Evolutionary conservation across 2,113 vertebrate species (phyloP).

Genomic region (Empidonax traillii): DNA sequence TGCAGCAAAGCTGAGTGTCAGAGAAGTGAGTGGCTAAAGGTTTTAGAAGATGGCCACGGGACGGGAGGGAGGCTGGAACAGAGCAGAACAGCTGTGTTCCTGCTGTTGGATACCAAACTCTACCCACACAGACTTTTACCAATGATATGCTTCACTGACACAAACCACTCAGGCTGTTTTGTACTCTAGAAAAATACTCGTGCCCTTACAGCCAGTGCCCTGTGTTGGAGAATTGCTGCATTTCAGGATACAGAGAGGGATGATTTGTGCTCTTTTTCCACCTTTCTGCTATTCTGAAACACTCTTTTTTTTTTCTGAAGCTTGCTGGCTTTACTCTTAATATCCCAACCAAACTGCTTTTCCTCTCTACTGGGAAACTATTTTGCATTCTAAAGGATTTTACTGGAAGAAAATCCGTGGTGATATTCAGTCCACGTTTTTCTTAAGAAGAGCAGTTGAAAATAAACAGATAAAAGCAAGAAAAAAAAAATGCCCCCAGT

Average conservation of each 20-base stretch:
- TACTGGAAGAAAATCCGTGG: background rate
- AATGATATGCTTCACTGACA: background rate
- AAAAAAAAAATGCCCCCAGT: background rate
- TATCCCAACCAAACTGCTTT: background rate
- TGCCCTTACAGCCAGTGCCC: background rate
- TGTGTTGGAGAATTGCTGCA: background rate
- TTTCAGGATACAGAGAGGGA: background rate
- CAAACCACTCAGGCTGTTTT: background rate
- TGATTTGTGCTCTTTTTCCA: background rate
- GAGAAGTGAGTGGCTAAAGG: conserved; percentile 27
- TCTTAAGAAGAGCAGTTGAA: background rate
- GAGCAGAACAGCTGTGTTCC: conserved; percentile 71
- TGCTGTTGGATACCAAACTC: conserved; percentile 34
- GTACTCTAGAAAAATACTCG: background rate
- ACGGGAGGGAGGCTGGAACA: background rate
- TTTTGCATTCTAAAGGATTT: conserved; percentile 8
- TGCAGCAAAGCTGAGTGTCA: conserved; percentile 38
- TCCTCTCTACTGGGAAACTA: background rate
- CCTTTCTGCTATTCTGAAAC: background rate
- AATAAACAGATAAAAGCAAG: conserved; percentile 13
- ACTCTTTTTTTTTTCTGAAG: background rate
- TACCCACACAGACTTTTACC: conserved; percentile 12
- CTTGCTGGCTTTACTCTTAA: background rate
- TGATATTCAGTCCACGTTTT: background rate
- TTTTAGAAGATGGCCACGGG: conserved; percentile 12